Evolutionary conservation across 2,113 vertebrate genomes (phyloP).

Genomic region (Harpagus bidentatus): DNA sequence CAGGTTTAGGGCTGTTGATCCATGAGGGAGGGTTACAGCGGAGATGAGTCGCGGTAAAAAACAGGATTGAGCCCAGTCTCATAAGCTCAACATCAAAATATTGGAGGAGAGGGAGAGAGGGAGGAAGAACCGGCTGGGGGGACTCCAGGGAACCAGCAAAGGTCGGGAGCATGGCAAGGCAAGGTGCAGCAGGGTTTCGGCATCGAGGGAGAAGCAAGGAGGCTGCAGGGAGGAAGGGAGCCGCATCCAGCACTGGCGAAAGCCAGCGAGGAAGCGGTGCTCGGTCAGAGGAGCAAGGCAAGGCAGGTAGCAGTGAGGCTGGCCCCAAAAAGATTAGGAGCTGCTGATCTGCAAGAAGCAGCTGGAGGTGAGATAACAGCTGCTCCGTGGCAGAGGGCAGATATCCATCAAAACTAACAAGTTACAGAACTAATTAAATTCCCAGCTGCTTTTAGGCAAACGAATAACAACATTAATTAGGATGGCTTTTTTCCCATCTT

Average conservation of each 20-base stretch:
- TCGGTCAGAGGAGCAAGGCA: neutral
- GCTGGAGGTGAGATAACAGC: conserved; percentile 17
- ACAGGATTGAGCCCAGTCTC: neutral
- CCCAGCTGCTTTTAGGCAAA: conserved; percentile 34
- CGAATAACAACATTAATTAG: neutral
- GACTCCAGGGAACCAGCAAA: neutral
- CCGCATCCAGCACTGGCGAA: fast-evolving
- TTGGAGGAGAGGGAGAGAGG: neutral
- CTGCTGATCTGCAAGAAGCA: neutral
- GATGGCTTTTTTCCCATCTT: neutral
- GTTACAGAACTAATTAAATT: conserved; percentile 28
- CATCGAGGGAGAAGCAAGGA: neutral
- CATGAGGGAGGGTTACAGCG: fast-evolving
- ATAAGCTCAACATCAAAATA: neutral
- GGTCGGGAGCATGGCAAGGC: neutral
- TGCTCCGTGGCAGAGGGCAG: neutral
- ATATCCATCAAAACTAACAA: conserved; percentile 45
- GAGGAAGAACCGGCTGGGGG: fast-evolving
- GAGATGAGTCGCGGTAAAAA: neutral
- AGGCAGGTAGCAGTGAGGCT: neutral
- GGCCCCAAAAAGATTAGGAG: neutral
- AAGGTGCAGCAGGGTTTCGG: neutral
- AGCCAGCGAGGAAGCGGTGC: fast-evolving
- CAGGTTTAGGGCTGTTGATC: neutral
- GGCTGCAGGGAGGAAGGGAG: neutral